Conservation (phyloP, 2,797 vertebrate species). For the Percopsis omiscomaycus region DNA sequence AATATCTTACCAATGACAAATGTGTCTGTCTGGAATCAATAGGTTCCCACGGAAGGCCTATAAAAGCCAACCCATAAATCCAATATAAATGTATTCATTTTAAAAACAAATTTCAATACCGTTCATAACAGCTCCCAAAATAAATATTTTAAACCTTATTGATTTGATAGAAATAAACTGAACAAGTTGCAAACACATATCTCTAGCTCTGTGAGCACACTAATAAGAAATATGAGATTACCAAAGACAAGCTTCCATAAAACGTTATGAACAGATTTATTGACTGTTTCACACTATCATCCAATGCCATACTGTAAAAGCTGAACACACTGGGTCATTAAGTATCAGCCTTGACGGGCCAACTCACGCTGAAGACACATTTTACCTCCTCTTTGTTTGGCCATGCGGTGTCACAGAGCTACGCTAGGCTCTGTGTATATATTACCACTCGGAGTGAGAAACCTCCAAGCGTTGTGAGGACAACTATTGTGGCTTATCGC, state of each 20-base stretch:
- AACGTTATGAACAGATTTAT: conserved; percentile 28
- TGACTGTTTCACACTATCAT: conserved; percentile 23
- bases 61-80: conserved; percentile 15
- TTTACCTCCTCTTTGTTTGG: conserved; percentile 35
- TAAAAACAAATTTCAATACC: conserved; percentile 6
- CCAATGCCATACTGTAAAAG: conserved; percentile 16
- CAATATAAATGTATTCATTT: conserved; percentile 16
- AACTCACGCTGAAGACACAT: conserved; percentile 25
- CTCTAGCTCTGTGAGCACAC: conserved; percentile 1
- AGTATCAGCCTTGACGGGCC: conserved; percentile 23
- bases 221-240: not conserved
- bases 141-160: conserved; percentile 1
- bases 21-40: conserved; percentile 67
- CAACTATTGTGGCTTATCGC: conserved; percentile 53
- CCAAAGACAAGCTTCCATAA: not conserved
- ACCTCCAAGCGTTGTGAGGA: conserved; percentile 41
- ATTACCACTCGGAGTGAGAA: conserved; percentile 46
- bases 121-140: not conserved
- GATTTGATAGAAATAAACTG: not conserved
- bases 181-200: conserved; percentile 12
- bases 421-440: conserved; percentile 36
- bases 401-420: conserved; percentile 37
- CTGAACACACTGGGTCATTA: conserved; percentile 21
- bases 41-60: conserved; percentile 38
- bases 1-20: conserved; percentile 73